A percentile compares a stretch with the other conserved stretches of the same genome.
Conservation (phyloP, 1,140 invertebrate genomes). For the Tyrophagus putrescentiae region DNA sequence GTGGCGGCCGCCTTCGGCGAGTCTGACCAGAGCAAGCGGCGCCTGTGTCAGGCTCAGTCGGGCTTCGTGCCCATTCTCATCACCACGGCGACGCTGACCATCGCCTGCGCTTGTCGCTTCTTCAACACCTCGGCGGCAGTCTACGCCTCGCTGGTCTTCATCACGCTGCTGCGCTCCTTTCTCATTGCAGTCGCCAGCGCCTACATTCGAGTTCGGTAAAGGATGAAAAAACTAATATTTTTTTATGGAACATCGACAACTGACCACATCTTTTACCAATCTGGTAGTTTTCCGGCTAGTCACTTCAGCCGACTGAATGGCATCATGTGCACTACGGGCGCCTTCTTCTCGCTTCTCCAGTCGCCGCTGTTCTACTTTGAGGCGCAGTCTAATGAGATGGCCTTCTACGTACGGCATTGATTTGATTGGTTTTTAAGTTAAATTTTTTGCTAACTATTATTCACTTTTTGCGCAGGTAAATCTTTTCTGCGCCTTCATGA, state of each 20-base stretch:
- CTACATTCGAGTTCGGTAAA: constrained; percentile 27
- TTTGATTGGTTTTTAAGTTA: background rate
- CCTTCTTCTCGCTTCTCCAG: constrained; percentile 25
- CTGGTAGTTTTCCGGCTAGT: constrained; percentile 23
- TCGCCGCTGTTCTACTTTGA: constrained; percentile 26
- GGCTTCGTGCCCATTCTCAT: constrained; percentile 27
- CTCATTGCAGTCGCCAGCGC: constrained; percentile 27
- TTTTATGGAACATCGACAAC: no score
- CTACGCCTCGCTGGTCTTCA: constrained; percentile 26
- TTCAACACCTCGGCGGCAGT: constrained; percentile 24
- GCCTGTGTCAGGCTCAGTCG: constrained; percentile 21
- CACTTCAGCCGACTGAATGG: constrained; percentile 27
- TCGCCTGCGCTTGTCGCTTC: constrained; percentile 24
- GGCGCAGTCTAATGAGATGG: background rate
- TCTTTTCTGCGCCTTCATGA: background rate
- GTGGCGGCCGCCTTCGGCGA: constrained; percentile 18
- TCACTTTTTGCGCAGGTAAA: background rate
- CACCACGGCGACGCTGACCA: constrained; percentile 23
- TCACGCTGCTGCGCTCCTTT: constrained; percentile 27
- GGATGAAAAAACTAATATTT: no score
- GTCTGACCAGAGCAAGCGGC: constrained; percentile 20
- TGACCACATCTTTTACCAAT: no score
- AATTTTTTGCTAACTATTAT: constrained; percentile 22
- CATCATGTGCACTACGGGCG: constrained; percentile 27
- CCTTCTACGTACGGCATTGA: background rate